Evolutionary conservation across 92 coral and sea anemone species (phyloP), one percentile per base, ranked within the genome.

Genomic region (Nematostella vectensis): DNA sequence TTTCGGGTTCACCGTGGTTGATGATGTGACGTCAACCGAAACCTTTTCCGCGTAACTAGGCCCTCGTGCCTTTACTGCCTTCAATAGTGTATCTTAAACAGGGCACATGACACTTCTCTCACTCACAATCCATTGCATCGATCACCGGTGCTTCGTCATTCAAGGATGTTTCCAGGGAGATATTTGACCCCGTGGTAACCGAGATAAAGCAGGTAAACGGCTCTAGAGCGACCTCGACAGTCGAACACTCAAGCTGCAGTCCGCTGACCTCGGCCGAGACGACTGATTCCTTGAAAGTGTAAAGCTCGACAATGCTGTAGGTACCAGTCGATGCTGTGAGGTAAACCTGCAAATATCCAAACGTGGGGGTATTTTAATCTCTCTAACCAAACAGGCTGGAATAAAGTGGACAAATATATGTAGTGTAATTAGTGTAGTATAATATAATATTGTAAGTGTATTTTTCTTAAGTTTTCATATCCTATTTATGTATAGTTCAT

Each of bases 341-440:
- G 11, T 59, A 28, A 27, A 70, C 83, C 89, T 82, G 65, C 3
- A n/a, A n/a, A n/a, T n/a, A n/a, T n/a, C n/a, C n/a, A n/a, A n/a
- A n/a, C 43, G 9, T n/a, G n/a, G 43, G 15, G 10, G 43, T 9
- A 9, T 37, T 37, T 37, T 37, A 37, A 9, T 9, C 43, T 37
- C n/a, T n/a, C n/a, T n/a, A n/a, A n/a, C n/a, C n/a, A n/a, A n/a
- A n/a, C n/a, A n/a, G n/a, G n/a, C n/a, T n/a, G n/a, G n/a, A 37
- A 37, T 37, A 9, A 37, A 9, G 43, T 37, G 43, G 15, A 15
- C 9, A n/a, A n/a, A n/a, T n/a, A n/a, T n/a, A n/a, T n/a, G n/a
- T n/a, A n/a, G n/a, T n/a, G n/a, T n/a, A n/a, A 37, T 9, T 15
- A 37, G 10, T 9, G 15, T 37, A 45, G 22, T n/a, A 45, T 21